Evolutionary conservation across 2,888 invertebrate species (phyloP).

Genomic region (Phaedon cochleariae): DNA sequence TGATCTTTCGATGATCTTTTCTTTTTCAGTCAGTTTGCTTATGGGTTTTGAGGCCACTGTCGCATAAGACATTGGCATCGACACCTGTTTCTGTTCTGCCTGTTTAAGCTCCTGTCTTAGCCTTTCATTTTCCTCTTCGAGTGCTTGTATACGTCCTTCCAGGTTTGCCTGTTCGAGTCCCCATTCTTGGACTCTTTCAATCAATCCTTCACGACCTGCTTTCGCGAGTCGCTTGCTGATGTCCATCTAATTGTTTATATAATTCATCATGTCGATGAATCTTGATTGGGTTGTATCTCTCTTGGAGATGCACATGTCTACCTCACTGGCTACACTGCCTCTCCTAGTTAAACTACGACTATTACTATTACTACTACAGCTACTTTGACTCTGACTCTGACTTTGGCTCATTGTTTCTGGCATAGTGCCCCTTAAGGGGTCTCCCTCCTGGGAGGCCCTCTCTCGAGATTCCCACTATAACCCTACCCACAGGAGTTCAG

Average conservation of each 20-base stretch:
- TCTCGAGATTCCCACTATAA: too few species aligned
- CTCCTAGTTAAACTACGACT: too few species aligned
- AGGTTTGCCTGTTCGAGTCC: background rate
- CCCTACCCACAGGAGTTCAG: too few species aligned
- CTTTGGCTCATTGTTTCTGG: too few species aligned
- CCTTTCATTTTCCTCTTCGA: constrained; percentile 9
- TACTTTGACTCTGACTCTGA: too few species aligned
- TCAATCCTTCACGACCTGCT: background rate
- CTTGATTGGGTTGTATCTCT: background rate
- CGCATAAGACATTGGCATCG: background rate
- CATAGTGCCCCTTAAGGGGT: too few species aligned
- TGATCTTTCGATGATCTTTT: background rate
- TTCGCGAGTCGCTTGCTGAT: background rate
- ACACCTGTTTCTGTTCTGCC: background rate
- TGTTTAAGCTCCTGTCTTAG: background rate
- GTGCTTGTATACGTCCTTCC: background rate
- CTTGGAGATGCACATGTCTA: background rate
- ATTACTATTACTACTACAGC: too few species aligned
- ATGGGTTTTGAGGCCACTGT: background rate
- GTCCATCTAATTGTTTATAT: constrained; percentile 1
- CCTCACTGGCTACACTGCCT: too few species aligned
- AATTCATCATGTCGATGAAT: background rate
- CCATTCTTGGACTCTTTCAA: background rate
- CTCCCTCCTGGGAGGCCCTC: too few species aligned
- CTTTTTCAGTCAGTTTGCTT: background rate